Conservation (phyloP, 2,888 invertebrate species). For the Drosophila mercatorum region DNA sequence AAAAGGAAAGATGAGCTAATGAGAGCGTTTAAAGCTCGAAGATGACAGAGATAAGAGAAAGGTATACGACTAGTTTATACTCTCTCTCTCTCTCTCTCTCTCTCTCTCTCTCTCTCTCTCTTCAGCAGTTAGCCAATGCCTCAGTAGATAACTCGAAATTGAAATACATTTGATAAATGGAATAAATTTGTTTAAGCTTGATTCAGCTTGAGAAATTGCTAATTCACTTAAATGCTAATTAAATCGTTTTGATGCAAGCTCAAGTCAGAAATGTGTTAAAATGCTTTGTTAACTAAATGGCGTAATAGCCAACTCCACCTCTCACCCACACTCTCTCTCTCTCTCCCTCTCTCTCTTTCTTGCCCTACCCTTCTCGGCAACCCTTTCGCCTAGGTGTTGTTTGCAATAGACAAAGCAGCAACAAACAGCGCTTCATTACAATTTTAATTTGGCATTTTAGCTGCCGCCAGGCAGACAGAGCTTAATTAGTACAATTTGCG, state of each 20-base stretch:
- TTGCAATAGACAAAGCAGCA: constrained; percentile 23
- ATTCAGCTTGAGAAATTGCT: constrained; percentile 6
- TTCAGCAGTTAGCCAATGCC: neutral
- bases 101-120: neutral
- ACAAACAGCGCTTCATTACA: constrained; percentile 64
- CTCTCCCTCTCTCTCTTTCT: neutral
- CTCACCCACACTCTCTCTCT: neutral
- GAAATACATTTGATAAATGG: constrained; percentile 2
- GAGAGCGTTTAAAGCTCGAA: constrained; percentile 9
- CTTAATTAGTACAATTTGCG: constrained; percentile 77
- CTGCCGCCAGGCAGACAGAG: constrained; percentile 39
- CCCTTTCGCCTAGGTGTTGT: constrained; percentile 5
- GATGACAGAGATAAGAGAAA: neutral
- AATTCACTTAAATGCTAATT: constrained; percentile 5
- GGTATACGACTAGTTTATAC: constrained; percentile 1
- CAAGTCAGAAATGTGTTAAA: constrained; percentile 3
- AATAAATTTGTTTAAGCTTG: constrained; percentile 5
- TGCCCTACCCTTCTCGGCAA: no score
- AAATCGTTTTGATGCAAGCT: constrained; percentile 1
- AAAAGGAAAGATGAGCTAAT: constrained; percentile 40
- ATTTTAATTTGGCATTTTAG: constrained; percentile 74
- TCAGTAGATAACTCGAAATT: neutral
- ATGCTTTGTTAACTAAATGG: constrained; percentile 27
- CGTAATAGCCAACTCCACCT: constrained; percentile 5
- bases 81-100: neutral